Conservation (phyloP, 2,888 invertebrate genomes). For the Hemicrepidius hirtus region DNA sequence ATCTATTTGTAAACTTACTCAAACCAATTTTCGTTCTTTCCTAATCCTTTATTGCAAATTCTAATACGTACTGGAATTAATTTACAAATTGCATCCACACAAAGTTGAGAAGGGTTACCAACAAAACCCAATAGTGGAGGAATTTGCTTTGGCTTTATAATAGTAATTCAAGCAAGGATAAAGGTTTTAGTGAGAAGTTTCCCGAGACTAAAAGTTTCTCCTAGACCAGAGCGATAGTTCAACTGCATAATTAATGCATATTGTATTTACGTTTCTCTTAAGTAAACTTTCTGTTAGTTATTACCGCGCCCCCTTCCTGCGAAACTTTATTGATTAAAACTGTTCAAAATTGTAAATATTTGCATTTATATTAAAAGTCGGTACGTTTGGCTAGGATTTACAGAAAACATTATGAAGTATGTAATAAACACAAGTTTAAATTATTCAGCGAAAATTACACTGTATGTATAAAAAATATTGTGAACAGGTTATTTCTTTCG, state of each 20-base stretch:
- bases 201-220: conserved; percentile 16
- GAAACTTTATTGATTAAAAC: conserved; percentile 36
- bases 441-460: too few species aligned
- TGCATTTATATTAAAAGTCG: conserved; percentile 44
- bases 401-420: not conserved
- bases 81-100: not conserved
- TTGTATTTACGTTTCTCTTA: conserved; percentile 34
- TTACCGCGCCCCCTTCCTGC: conserved; percentile 2
- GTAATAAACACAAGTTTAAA: not conserved
- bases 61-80: not conserved
- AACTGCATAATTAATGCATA: conserved; percentile 27
- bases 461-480: too few species aligned
- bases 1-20: too few species aligned
- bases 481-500: too few species aligned
- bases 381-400: not conserved
- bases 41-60: not conserved
- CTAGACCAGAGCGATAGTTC: conserved; percentile 26
- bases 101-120: not conserved
- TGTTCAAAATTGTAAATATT: conserved; percentile 36
- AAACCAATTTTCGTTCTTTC: not conserved
- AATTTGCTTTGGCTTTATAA: conserved; percentile 8
- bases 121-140: not conserved
- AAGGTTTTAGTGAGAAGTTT: conserved; percentile 11
- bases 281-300: conserved; percentile 30
- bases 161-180: conserved; percentile 14